Evolutionary conservation across 2,113 vertebrate genomes (phyloP), one percentile per base, ranked within the genome.

Genomic region (Astatoreochromis straeleni): DNA sequence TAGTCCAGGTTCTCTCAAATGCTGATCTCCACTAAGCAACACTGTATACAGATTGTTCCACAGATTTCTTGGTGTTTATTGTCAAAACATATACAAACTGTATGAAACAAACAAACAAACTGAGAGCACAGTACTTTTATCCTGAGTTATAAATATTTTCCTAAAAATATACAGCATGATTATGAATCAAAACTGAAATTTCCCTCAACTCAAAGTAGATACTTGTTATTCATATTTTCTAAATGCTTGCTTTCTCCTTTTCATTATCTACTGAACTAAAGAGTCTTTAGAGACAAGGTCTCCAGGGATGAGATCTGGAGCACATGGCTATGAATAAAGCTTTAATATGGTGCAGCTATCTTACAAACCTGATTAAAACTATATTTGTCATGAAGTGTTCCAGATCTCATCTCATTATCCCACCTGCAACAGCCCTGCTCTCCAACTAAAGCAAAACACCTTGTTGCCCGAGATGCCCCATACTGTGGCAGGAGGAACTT

Each of bases 91-190:
- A 81, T 29, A 26, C 26, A 24, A 78, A 78, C 10, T n/a, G 73
- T 78, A 51, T 51, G 5, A 29, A 78, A 78, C 0, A 63, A 78
- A 49, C 45, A 29, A 47, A 78, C 42, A 19, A 21, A 40, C 8
- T 33, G 10, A 17, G 42, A 81, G 19, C 47, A 82, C 38, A 82
- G 35, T 21, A 31, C 9, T 16, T 82, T 75, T 79, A 75, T 85
- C 87, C 83, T 91, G 89, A 90, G 79, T 79, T 91, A 75, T 91
- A 88, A 91, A 83, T 11, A 14, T 38, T 40, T 65, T 75, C 21
- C 79, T 54, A 33, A 5, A 88, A 86, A 84, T 5, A 14, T 42
- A 45, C 19, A 12, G 17, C 4, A 29, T 35, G 33, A 93, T 68
- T 65, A 83, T 40, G 55, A 60, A 83, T 73, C 60, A 65, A 83